phyloP scores from a whole-genome alignment of 2,797 vertebrate species.

The Halcyon chelicuti region DNA sequence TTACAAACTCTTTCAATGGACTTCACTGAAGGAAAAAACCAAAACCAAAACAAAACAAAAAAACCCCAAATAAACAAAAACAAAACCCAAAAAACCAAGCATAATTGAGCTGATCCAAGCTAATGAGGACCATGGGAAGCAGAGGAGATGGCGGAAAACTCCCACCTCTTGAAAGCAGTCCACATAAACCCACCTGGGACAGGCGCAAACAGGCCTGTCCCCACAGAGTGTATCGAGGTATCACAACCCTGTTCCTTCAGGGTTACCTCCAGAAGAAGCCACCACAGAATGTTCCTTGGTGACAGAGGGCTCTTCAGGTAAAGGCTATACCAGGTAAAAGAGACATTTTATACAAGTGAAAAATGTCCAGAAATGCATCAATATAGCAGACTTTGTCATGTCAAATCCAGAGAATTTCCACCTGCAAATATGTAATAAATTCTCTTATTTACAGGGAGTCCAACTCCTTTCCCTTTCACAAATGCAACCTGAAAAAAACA shows the following conservation, averaged over 20 bases:
- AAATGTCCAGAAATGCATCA: rapidly evolving
- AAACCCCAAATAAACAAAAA: too few relatives aligned
- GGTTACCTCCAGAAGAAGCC: not conserved
- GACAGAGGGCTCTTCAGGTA: not conserved
- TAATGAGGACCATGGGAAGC: not conserved
- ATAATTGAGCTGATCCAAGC: not conserved
- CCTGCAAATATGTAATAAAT: not conserved
- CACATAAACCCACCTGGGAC: not conserved
- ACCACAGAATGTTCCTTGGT: not conserved
- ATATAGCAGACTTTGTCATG: not conserved
- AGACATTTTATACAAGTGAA: not conserved
- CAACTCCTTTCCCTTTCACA: constrained; percentile 46
- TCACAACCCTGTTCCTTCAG: not conserved
- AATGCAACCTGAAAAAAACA: constrained; percentile 48
- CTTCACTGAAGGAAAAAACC: not conserved
- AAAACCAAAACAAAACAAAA: too few relatives aligned
- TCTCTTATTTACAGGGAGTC: not conserved
- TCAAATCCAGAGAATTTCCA: not conserved
- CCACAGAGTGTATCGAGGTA: not conserved
- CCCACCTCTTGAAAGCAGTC: not conserved
- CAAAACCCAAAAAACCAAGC: too few relatives aligned
- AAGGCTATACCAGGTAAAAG: not conserved
- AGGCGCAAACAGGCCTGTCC: not conserved
- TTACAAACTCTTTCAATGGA: not conserved
- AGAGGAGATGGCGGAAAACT: not conserved